Evolutionary conservation across 2,888 invertebrate species (phyloP).

Genomic region (Alitta virens): DNA sequence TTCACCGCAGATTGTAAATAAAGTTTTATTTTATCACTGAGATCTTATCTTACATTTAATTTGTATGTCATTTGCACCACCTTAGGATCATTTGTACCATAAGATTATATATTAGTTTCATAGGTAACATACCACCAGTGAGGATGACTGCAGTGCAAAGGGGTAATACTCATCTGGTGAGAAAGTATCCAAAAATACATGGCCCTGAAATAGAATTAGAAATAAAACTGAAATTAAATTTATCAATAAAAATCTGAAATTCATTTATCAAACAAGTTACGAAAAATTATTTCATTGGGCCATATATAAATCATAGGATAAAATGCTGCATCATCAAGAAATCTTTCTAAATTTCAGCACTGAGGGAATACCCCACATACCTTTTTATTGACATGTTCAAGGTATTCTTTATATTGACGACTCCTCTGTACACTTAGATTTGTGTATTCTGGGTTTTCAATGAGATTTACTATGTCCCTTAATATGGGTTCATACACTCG

Average conservation of each 20-base stretch:
- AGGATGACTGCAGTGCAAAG: slow-evolving; percentile 45
- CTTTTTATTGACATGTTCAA: slow-evolving; percentile 52
- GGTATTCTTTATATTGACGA: slow-evolving; percentile 49
- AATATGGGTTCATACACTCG: slow-evolving; percentile 50
- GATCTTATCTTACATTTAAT: background rate
- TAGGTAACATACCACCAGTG: slow-evolving; percentile 40
- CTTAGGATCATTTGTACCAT: background rate
- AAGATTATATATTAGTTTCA: background rate
- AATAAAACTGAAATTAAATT: too few relatives aligned
- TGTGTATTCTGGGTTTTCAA: slow-evolving; percentile 42
- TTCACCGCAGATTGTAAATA: too few relatives aligned
- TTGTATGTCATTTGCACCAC: background rate
- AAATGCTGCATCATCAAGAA: too few relatives aligned
- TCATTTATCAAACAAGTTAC: too few relatives aligned
- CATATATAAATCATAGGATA: too few relatives aligned
- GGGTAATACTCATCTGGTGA: slow-evolving; percentile 53
- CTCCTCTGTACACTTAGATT: slow-evolving; percentile 44
- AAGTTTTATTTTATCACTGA: background rate
- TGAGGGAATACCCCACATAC: too few relatives aligned
- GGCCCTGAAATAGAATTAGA: slow-evolving; percentile 43
- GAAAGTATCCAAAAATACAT: slow-evolving; percentile 52
- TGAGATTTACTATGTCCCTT: slow-evolving; percentile 41
- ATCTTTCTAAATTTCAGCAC: too few relatives aligned
- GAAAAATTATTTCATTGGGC: too few relatives aligned
- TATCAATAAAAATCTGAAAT: too few relatives aligned